Base-by-base conservation (phyloP, 2,888 invertebrate species). In the Andrena flavipes region DNA sequence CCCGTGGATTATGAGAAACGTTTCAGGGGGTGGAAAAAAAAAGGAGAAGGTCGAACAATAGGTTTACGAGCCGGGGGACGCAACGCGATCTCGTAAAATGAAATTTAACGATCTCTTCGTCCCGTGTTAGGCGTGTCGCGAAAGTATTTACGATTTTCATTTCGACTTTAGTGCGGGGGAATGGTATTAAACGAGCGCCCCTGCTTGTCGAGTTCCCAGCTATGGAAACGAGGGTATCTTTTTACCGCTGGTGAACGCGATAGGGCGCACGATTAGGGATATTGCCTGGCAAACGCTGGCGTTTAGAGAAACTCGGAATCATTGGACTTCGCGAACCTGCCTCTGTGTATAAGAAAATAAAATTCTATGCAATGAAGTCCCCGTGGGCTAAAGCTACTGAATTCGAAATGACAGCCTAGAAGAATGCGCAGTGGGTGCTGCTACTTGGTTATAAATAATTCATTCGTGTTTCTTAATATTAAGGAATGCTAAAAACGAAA, bases 71-170 rank as follows among this genome's bases (percentile, higher is more conserved):
- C 6, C 7, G n/a, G 30, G 48, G 49, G 23, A 59, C 1, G 76
- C 20, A 54, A 65, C 62, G 56, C 23, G 54, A 30, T 33, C 63
- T 69, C 63, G 59, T 69, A 79, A 75, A 79, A 35, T 35, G 35
- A 71, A 67, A 56, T 72, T 76, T 71, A 59, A 76, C 76, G 64
- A 56, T 54, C 48, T 26, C 56, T 10, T n/a, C 70, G 63, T 35
- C 8, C 23, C 20, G 48, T 29, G 59, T 60, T 35, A 35, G 56
- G 2, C 20, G 49, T 8, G 42, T n/a, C 29, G 10, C 26, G 20
- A n/a, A 35, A 23, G 29, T 67, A 48, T 82, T 82, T 80, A 49
- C 71, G 51, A 59, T 65, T 81, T 69, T 64, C 62, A 76, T 76
- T 64, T 70, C 42, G 54, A 70, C 35, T 54, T 70, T 76, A 48